Conservation (phyloP, 2,113 vertebrate genomes). For the Clarias batrachus region DNA sequence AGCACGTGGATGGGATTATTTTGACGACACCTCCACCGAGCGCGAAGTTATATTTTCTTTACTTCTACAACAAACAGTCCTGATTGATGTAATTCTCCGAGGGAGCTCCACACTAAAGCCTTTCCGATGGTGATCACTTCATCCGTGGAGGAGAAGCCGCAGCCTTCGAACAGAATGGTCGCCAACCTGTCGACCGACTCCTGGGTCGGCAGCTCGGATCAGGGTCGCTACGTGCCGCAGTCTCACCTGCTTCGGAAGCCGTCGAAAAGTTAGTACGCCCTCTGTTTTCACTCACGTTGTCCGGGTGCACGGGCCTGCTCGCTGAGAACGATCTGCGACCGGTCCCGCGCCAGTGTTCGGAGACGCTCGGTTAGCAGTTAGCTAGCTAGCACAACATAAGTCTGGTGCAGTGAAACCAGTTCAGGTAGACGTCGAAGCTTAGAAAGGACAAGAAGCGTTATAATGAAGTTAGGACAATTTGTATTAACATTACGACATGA, state of each 20-base stretch:
- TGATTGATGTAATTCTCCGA: conserved; percentile 65
- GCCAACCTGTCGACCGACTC: conserved; percentile 73
- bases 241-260: conserved; percentile 76
- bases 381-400: neutral
- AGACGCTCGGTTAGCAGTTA: neutral
- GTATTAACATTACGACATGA: neutral
- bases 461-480: neutral
- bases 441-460: neutral
- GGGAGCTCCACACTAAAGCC: conserved; percentile 63
- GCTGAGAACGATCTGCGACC: too few species aligned
- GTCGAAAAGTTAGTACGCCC: conserved; percentile 76
- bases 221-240: conserved; percentile 65
- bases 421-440: neutral
- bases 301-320: neutral
- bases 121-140: conserved; percentile 83
- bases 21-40: conserved; percentile 17
- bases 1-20: conserved; percentile 62
- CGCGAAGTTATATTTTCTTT: conserved; percentile 22
- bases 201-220: conserved; percentile 73
- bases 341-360: too few species aligned
- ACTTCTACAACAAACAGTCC: conserved; percentile 33
- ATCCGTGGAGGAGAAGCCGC: conserved; percentile 77
- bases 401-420: neutral
- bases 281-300: conserved; percentile 13
- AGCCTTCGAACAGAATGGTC: conserved; percentile 79